phyloP scores from a whole-genome alignment of 92 coral and sea anemone genomes.

The Scolanthus callimorphus region DNA sequence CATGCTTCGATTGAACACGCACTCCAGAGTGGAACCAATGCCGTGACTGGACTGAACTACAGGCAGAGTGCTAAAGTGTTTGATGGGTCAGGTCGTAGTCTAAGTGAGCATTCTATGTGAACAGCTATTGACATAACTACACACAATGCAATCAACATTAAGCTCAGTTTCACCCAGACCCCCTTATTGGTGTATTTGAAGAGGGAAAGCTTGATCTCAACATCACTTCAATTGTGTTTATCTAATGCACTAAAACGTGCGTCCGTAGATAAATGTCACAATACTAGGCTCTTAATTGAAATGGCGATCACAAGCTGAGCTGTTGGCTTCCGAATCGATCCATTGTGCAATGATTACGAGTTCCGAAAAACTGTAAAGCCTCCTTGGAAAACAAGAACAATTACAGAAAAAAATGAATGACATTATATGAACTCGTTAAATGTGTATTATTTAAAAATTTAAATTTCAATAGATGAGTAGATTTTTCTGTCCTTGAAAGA shows the following conservation, averaged over 20 bases:
- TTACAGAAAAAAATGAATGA: not conserved
- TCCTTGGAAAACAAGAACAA: constrained; percentile 23
- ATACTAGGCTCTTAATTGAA: not conserved
- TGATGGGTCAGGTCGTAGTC: too few relatives aligned
- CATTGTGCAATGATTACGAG: constrained; percentile 9
- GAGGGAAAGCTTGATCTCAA: constrained; percentile 1
- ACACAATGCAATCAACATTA: not conserved
- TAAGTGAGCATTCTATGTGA: too few relatives aligned
- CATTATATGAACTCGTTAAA: not conserved
- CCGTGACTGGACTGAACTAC: too few relatives aligned
- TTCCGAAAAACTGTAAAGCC: constrained; percentile 27
- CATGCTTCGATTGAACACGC: too few relatives aligned
- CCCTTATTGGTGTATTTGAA: not conserved
- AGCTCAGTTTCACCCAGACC: not conserved
- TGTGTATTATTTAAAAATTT: too few relatives aligned
- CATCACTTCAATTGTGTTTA: not conserved
- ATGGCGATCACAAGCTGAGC: not conserved
- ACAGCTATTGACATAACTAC: constrained; percentile 1
- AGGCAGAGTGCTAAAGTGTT: too few relatives aligned
- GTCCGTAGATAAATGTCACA: constrained; percentile 5
- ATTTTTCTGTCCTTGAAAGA: too few relatives aligned
- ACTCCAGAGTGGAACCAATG: too few relatives aligned
- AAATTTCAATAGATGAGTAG: too few relatives aligned
- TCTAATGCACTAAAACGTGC: constrained; percentile 1
- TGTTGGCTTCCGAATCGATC: not conserved